Evolutionary conservation across 2,113 vertebrate genomes (phyloP).

Genomic region (Thinocorus orbignyianus): DNA sequence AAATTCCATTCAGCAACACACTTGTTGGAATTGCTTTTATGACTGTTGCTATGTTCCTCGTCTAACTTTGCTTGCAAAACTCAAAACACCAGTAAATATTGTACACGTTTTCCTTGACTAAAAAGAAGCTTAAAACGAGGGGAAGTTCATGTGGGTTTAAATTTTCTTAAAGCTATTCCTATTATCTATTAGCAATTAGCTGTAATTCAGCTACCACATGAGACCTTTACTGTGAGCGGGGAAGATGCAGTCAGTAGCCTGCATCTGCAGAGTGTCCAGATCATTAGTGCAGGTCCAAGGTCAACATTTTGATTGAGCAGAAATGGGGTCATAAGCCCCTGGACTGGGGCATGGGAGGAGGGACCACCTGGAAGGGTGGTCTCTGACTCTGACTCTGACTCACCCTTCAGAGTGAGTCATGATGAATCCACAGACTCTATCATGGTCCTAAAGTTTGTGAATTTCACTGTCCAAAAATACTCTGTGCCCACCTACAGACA

Average conservation of each 20-base stretch:
- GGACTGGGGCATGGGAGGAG: not conserved
- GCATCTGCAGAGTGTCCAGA: not conserved
- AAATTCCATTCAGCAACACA: not conserved
- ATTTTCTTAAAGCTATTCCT: not conserved
- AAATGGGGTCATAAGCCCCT: not conserved
- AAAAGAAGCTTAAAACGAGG: not conserved
- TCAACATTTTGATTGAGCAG: fast-evolving
- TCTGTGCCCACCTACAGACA: not conserved
- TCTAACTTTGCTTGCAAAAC: not conserved
- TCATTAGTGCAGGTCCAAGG: not conserved
- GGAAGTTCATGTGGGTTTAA: not conserved
- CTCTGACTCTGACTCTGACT: too few species aligned
- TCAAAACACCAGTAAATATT: not conserved
- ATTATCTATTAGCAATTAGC: not conserved
- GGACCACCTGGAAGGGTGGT: not conserved
- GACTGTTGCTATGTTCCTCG: not conserved
- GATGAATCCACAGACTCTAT: not conserved
- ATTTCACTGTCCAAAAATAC: not conserved
- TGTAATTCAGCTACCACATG: not conserved
- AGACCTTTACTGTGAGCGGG: not conserved
- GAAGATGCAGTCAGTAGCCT: not conserved
- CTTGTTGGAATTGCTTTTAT: not conserved
- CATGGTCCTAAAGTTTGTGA: not conserved
- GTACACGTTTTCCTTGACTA: not conserved
- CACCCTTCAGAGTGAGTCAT: not conserved